Conservation (phyloP, 2,797 vertebrate genomes). For the Clamator glandarius region DNA sequence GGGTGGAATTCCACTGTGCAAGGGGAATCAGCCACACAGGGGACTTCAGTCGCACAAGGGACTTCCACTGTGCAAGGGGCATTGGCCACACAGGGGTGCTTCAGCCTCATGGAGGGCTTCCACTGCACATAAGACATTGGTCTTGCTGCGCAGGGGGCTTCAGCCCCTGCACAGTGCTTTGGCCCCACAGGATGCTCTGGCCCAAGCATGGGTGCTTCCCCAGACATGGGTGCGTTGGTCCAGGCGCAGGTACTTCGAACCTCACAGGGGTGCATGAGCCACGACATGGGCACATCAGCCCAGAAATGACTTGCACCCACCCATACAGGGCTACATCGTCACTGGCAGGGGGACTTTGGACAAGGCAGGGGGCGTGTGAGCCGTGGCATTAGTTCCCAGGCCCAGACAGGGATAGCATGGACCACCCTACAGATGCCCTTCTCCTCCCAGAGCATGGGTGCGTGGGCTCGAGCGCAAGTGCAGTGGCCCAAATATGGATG, state of each 20-base stretch:
- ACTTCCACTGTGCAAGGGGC: no score
- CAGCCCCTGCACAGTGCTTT: background rate
- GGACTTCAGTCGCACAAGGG: background rate
- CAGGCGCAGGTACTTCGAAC: background rate
- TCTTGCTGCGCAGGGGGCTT: no score
- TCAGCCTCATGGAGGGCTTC: no score
- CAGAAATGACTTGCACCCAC: no score
- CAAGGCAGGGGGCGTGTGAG: background rate
- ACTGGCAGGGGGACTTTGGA: background rate
- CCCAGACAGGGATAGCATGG: background rate
- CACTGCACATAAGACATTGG: no score
- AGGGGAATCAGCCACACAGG: background rate
- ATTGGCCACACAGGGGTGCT: no score
- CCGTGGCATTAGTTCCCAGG: rapidly evolving
- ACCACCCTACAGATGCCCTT: no score
- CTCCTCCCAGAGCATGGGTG: rapidly evolving
- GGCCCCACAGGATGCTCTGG: no score
- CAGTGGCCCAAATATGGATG: rapidly evolving
- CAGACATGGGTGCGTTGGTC: background rate
- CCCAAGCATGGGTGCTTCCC: background rate
- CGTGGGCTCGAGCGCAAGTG: no score
- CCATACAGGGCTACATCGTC: background rate
- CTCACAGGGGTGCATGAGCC: no score
- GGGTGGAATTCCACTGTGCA: no score
- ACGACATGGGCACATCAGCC: background rate